Evolutionary conservation across 1,140 invertebrate genomes (phyloP).

Genomic region (Drosophila pectinifera): DNA sequence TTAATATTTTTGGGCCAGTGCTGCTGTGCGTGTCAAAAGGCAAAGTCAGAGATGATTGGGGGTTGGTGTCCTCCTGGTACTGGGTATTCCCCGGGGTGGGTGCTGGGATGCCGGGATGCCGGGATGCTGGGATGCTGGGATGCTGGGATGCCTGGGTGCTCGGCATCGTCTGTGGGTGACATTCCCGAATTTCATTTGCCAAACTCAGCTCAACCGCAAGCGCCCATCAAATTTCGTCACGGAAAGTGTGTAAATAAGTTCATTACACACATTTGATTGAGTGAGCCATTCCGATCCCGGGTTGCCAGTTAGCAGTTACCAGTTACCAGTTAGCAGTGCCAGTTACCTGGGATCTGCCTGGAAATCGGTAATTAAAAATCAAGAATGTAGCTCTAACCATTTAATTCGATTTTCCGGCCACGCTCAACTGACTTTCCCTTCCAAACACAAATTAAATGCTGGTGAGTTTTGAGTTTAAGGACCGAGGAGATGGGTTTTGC

Average conservation of each 20-base stretch:
- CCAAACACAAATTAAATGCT: slow-evolving; percentile 60
- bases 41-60: slow-evolving; percentile 60
- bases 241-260: slow-evolving; percentile 81
- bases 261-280: slow-evolving; percentile 77
- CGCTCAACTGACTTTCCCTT: slow-evolving; percentile 63
- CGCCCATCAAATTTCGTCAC: slow-evolving; percentile 70
- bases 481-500: slow-evolving; percentile 18
- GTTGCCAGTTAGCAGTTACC: neutral
- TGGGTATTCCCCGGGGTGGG: slow-evolving; percentile 20
- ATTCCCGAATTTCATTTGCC: slow-evolving; percentile 75
- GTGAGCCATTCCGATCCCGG: slow-evolving; percentile 4
- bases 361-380: slow-evolving; percentile 67
- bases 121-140: slow-evolving; percentile 18
- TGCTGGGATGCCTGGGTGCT: slow-evolving; percentile 34
- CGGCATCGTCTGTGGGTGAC: slow-evolving; percentile 67
- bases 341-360: slow-evolving; percentile 47
- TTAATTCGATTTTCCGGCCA: slow-evolving; percentile 71
- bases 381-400: slow-evolving; percentile 41
- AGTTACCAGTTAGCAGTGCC: no score
- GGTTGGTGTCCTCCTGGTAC: slow-evolving; percentile 14
- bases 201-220: slow-evolving; percentile 44
- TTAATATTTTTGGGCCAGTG: slow-evolving; percentile 7
- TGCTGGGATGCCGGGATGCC: no score
- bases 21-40: slow-evolving; percentile 66
- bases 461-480: slow-evolving; percentile 24